Conservation (phyloP, 2,797 vertebrate species). For the Halcyon leucocephala region DNA sequence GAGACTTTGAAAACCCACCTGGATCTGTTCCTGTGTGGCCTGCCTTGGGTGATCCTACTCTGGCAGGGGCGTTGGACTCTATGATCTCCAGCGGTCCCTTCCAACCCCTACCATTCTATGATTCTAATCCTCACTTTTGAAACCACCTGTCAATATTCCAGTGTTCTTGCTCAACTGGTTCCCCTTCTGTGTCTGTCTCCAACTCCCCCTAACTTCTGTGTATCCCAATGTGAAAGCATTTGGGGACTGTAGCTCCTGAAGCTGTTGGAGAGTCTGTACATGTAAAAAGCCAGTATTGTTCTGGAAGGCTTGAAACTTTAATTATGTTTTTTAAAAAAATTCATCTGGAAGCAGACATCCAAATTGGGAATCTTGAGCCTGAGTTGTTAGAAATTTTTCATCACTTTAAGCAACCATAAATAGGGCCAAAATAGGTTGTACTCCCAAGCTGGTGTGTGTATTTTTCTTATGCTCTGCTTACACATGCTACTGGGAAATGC, state of each 20-base stretch:
- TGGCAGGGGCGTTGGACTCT: no score
- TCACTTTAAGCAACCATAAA: not conserved
- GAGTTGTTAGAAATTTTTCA: not conserved
- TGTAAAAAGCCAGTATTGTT: not conserved
- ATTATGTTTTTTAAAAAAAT: not conserved
- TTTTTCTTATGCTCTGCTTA: not conserved
- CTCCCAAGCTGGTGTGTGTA: accelerated
- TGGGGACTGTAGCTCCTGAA: not conserved
- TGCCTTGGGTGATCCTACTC: no score
- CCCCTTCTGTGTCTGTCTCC: not conserved
- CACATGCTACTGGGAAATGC: not conserved
- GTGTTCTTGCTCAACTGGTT: not conserved
- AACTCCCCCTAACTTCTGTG: not conserved
- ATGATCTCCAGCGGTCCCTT: no score
- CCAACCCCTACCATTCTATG: no score
- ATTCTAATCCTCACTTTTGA: not conserved
- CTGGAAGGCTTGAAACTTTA: not conserved
- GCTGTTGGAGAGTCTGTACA: not conserved
- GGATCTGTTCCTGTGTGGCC: no score
- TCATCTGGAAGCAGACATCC: not conserved
- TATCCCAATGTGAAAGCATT: not conserved
- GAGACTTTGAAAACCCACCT: no score
- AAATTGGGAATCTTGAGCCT: not conserved
- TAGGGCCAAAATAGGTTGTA: accelerated
- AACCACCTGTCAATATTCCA: not conserved